phyloP scores from a whole-genome alignment of 2,888 invertebrate species.

The Torymus tubicola region DNA sequence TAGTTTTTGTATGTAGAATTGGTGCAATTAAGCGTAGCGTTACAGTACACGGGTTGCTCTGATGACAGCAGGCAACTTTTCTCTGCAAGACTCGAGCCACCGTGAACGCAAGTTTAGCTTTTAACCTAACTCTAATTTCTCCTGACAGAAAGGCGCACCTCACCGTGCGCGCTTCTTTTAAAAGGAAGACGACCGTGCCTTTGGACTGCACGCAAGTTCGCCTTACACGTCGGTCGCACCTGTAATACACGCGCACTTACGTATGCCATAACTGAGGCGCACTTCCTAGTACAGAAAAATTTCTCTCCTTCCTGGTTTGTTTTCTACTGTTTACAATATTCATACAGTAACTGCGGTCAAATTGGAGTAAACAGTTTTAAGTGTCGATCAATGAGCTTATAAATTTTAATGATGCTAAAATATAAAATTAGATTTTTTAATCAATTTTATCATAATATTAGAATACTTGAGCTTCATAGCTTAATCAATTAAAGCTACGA shows the following conservation, averaged over 20 bases:
- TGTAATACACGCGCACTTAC: not conserved
- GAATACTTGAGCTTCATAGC: too few species aligned
- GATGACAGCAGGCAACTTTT: slow-evolving; percentile 14
- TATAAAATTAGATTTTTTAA: too few species aligned
- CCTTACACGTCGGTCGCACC: not conserved
- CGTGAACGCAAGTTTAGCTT: slow-evolving; percentile 55
- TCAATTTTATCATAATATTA: too few species aligned
- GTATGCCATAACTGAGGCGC: not conserved
- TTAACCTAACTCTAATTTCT: slow-evolving; percentile 61
- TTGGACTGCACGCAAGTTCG: slow-evolving; percentile 60
- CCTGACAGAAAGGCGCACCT: slow-evolving; percentile 63
- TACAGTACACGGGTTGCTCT: not conserved
- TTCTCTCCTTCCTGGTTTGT: too few species aligned
- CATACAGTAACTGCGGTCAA: too few species aligned
- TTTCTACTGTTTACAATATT: too few species aligned
- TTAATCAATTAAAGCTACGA: too few species aligned
- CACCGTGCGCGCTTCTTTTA: slow-evolving; percentile 37
- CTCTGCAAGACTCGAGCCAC: not conserved
- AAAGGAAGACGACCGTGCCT: slow-evolving; percentile 62
- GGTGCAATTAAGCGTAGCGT: not conserved
- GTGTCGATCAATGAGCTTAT: too few species aligned
- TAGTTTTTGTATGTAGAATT: not conserved
- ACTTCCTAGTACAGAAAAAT: not conserved
- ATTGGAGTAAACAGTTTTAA: too few species aligned
- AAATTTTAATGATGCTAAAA: too few species aligned